phyloP scores from a whole-genome alignment of 2,113 vertebrate genomes.

The Trachemys scripta region DNA sequence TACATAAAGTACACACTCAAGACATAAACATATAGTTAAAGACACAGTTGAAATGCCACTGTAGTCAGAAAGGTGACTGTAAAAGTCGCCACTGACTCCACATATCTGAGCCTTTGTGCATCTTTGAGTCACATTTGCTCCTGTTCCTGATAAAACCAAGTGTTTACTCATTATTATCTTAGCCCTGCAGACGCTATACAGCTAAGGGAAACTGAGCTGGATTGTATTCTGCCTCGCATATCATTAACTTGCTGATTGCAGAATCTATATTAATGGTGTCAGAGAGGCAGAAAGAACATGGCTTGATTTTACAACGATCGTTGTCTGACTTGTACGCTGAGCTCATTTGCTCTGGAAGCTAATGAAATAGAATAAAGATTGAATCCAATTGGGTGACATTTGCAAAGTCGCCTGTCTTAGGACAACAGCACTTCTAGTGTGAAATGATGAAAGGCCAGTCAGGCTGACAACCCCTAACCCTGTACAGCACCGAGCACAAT shows the following conservation, averaged over 20 bases:
- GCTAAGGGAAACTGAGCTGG: neutral
- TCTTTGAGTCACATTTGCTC: conserved; percentile 52
- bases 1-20: conserved; percentile 1
- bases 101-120: conserved; percentile 39
- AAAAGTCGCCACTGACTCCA: conserved; percentile 57
- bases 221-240: neutral
- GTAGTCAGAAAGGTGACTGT: conserved; percentile 62
- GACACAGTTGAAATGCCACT: conserved; percentile 40
- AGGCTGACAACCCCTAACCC: neutral
- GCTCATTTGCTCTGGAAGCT: accelerated
- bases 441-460: neutral
- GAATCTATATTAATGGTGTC: neutral
- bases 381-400: neutral
- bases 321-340: neutral
- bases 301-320: neutral
- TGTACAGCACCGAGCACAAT: neutral
- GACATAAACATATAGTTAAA: conserved; percentile 49
- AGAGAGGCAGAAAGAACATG: neutral
- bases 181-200: neutral
- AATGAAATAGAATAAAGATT: neutral
- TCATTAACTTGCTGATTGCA: neutral
- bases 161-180: conserved; percentile 41
- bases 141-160: conserved; percentile 35
- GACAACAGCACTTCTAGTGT: neutral
- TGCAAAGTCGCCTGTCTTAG: neutral